These are phyloP conservation scores for Macrotrachela quadricornifera DNA, from an alignment of 1,140 invertebrate genomes.

Conservation along the genomic window DNA sequence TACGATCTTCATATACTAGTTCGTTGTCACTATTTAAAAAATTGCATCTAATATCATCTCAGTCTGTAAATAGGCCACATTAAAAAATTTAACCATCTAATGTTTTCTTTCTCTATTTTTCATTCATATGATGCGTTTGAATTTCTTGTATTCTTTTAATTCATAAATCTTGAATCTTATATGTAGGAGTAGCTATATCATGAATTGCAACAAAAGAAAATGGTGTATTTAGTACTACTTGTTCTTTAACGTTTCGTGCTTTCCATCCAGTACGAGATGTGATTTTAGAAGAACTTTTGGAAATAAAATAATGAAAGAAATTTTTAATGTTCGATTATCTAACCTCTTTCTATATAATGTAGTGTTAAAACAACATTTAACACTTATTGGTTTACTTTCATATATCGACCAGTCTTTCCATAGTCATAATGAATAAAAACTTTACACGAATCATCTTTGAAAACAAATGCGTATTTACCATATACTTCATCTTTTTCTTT, in stretches of 20 bases:
- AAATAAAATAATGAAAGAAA: too few relatives aligned
- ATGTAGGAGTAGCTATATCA: slow-evolving; percentile 15
- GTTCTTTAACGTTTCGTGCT: slow-evolving; percentile 10
- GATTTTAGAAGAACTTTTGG: too few relatives aligned
- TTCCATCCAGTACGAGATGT: slow-evolving; percentile 13
- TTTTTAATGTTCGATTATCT: too few relatives aligned
- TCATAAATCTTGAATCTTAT: slow-evolving; percentile 11
- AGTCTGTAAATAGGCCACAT: slow-evolving; percentile 12
- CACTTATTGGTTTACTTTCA: not conserved
- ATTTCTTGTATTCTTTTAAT: slow-evolving; percentile 23
- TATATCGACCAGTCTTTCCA: not conserved
- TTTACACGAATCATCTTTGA: slow-evolving; percentile 1
- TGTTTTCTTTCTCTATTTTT: slow-evolving; percentile 14
- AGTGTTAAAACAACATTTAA: slow-evolving; percentile 3
- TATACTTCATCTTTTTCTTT: too few relatives aligned
- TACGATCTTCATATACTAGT: too few relatives aligned
- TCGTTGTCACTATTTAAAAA: too few relatives aligned
- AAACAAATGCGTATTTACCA: too few relatives aligned
- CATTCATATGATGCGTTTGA: slow-evolving; percentile 47
- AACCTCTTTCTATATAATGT: too few relatives aligned
- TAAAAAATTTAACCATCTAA: not conserved
- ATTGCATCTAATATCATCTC: slow-evolving; percentile 15
- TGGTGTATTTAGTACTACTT: slow-evolving; percentile 23
- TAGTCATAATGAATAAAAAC: not conserved
- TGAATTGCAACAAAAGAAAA: slow-evolving; percentile 44